Conservation (phyloP, 2,797 vertebrate species). For the Argya squamiceps region DNA sequence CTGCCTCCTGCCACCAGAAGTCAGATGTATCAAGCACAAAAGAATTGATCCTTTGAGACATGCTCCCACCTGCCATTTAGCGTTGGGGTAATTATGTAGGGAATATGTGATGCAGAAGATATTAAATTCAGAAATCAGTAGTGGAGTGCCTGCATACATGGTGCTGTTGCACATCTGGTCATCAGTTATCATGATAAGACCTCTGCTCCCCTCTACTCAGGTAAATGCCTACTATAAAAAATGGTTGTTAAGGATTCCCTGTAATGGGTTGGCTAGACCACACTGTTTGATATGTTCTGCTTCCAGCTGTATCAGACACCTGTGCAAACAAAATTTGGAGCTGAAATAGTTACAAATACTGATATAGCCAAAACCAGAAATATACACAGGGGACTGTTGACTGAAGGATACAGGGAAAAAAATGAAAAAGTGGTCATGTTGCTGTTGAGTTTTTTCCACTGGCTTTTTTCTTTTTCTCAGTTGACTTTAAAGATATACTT, state of each 20-base stretch:
- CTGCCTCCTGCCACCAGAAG: not conserved
- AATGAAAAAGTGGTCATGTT: not conserved
- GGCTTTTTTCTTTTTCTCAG: not conserved
- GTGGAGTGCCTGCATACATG: not conserved
- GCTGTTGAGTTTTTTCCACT: not conserved
- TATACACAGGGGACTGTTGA: not conserved
- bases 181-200: not conserved
- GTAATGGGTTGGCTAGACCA: not conserved
- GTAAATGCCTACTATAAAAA: not conserved
- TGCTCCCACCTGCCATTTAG: not conserved
- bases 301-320: not conserved
- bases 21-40: not conserved
- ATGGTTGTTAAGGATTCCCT: not conserved
- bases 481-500: not conserved
- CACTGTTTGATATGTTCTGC: not conserved
- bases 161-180: not conserved
- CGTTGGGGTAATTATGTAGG: not conserved
- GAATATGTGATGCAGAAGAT: not conserved
- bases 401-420: not conserved
- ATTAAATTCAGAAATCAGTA: not conserved
- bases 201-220: not conserved
- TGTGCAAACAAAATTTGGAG: not conserved
- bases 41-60: not conserved
- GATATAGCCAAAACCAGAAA: not conserved
- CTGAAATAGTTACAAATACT: not conserved